phyloP scores from a whole-genome alignment of 2,888 invertebrate species.

The Halocaridina rubra region DNA sequence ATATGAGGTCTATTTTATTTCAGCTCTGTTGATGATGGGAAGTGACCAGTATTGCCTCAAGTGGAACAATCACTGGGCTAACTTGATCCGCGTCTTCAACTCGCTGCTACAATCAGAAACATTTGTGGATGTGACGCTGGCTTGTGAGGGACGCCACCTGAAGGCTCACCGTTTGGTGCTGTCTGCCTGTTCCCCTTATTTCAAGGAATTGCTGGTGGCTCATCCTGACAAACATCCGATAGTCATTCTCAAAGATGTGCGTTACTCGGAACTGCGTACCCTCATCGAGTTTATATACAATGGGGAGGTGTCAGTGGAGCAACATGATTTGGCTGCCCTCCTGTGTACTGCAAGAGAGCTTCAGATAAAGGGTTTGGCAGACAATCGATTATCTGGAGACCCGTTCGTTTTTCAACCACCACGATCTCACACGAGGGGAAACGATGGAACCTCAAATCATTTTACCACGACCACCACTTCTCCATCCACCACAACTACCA shows the following conservation, averaged over 20 bases:
- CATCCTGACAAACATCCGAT: constrained; percentile 95
- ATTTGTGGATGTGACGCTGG: constrained; percentile 91
- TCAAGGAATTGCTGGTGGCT: constrained; percentile 89
- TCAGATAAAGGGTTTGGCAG: constrained; percentile 87
- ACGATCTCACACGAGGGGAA: not conserved
- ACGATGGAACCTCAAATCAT: constrained; percentile 4
- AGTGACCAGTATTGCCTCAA: constrained; percentile 64
- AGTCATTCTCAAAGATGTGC: constrained; percentile 91
- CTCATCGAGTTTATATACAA: constrained; percentile 95
- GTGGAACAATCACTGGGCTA: constrained; percentile 94
- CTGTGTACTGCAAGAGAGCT: constrained; percentile 87
- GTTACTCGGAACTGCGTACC: constrained; percentile 88
- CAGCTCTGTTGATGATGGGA: constrained; percentile 64
- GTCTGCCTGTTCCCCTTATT: constrained; percentile 93
- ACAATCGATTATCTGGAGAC: constrained; percentile 67
- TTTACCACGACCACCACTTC: constrained; percentile 21
- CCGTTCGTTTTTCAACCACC: constrained; percentile 11
- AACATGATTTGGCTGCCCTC: constrained; percentile 88
- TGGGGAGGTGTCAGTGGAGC: constrained; percentile 94
- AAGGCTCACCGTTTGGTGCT: constrained; percentile 94
- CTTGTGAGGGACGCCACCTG: constrained; percentile 84
- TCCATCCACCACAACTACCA: constrained; percentile 27
- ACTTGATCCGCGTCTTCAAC: constrained; percentile 88
- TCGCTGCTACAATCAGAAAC: constrained; percentile 89
- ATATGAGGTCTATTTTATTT: constrained; percentile 16